A percentile compares a stretch with the other conserved stretches of the same genome.
Conservation (phyloP, 1,140 invertebrate genomes). For the Euura lappo region DNA sequence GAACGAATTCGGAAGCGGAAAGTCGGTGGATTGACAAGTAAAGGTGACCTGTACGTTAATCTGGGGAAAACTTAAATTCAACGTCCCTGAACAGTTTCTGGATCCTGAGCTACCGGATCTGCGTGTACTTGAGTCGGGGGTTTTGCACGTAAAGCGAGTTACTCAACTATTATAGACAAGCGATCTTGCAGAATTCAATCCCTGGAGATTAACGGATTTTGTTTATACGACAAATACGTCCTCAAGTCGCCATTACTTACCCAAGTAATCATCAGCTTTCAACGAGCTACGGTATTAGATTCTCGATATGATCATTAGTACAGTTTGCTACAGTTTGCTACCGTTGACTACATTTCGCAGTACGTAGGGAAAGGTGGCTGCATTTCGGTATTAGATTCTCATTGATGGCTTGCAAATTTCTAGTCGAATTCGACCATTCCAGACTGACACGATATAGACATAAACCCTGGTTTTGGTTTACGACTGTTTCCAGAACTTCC, state of each 20-base stretch:
- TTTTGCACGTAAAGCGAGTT: background rate
- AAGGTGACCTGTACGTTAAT: no score
- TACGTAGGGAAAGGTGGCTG: background rate
- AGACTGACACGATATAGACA: no score
- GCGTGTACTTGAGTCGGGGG: background rate
- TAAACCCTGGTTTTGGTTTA: no score
- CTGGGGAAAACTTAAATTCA: no score
- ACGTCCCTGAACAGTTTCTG: no score
- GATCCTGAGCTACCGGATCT: background rate
- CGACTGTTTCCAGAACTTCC: no score
- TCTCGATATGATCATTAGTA: no score
- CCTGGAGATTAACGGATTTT: constrained; percentile 3
- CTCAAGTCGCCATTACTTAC: background rate
- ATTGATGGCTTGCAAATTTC: constrained; percentile 5
- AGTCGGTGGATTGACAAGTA: no score
- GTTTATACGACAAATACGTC: constrained; percentile 5
- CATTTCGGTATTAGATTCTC: background rate
- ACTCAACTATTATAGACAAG: constrained; percentile 1
- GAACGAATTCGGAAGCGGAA: no score
- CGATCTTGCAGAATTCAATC: constrained; percentile 7
- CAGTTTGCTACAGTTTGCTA: no score
- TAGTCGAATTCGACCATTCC: background rate
- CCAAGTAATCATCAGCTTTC: constrained; percentile 3
- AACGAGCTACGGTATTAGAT: constrained; percentile 6
- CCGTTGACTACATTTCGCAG: no score